phyloP scores from a whole-genome alignment of 2,888 invertebrate species.

The Mellilla xanthometata region DNA sequence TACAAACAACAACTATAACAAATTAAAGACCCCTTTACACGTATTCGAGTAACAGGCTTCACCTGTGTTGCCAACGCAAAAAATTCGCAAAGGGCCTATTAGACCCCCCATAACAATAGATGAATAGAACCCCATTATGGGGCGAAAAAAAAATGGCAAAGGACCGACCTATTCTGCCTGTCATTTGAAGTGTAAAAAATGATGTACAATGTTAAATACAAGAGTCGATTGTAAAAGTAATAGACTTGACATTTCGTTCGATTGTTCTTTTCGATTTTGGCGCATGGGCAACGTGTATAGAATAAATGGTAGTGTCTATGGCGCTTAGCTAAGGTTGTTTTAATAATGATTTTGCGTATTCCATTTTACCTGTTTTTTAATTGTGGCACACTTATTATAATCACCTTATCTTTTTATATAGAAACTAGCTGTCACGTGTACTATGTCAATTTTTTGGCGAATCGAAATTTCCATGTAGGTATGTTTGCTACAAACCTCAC shows the following conservation, averaged over 20 bases:
- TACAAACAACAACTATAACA: conserved; percentile 8
- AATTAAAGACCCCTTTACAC: conserved; percentile 14
- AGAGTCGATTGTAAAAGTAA: conserved; percentile 14
- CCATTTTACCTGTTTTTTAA: too few species aligned
- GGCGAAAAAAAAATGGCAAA: conserved; percentile 60
- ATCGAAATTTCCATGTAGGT: too few species aligned
- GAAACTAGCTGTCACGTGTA: too few species aligned
- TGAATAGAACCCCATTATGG: conserved; percentile 51
- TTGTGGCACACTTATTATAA: too few species aligned
- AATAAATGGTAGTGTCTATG: too few species aligned
- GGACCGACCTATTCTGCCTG: conserved; percentile 51
- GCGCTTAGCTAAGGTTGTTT: too few species aligned
- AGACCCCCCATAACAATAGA: conserved; percentile 66
- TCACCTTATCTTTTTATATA: too few species aligned
- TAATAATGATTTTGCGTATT: too few species aligned
- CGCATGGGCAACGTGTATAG: too few species aligned
- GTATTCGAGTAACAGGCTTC: conserved; percentile 42
- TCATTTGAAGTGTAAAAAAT: conserved; percentile 59
- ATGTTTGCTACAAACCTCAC: too few species aligned
- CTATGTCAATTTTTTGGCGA: too few species aligned
- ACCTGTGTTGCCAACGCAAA: conserved; percentile 53
- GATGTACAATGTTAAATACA: conserved; percentile 47
- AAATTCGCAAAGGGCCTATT: conserved; percentile 52
- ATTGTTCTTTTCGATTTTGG: conserved; percentile 10
- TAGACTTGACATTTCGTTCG: conserved; percentile 14